Base-by-base conservation (phyloP, 2,797 vertebrate genomes). In the Acanthurus lineatus region DNA sequence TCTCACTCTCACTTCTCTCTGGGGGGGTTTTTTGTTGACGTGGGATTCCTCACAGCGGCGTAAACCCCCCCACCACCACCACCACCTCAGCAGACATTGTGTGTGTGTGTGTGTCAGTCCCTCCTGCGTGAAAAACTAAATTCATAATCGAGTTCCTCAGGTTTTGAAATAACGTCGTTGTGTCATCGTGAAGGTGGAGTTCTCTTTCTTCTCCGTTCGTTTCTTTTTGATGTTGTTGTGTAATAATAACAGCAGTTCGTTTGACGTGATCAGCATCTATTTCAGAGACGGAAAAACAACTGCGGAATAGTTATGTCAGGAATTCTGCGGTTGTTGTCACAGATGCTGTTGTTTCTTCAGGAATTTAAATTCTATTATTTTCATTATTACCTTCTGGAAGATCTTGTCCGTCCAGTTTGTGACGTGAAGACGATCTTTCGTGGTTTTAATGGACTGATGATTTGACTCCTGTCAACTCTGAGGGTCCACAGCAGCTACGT, bases 41-140 rank as follows among this genome's bases (percentile, higher is more conserved):
- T 77, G 61, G 81, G 88, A 94, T 95, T 94, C 91, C 91, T 92
- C 90, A 87, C 79, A 61, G 83, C 88, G 74, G 76, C 79, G 90
- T 62, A 69, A 25, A 25, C 25, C 28, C 28, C 28, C 28, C 28
- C 28, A 25, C 25, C 28, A 2, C 28, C 28, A 2, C 28, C 28
- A 0, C 28, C 28, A 25, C 25, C 25, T 25, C 28, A 4, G 28
- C 28, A 3, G 28, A 4, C 28, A 32, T 32, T 32, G 28, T 32
- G 28, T 32, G 28, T 32, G 28, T 5, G 28, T 32, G 28, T 32
- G 28, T 32, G 28, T 32, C 28, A 32, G 28, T 32, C 20, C 28
- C 42, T n/a, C 20, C 11, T 11, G 1, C 4, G 11, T 5, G 4
- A 25, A 17, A 38, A 7, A 17, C 22, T 22, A 25, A 7, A 5